A percentile compares a stretch with the other conserved stretches of the same genome.
Conservation (phyloP, 1,140 invertebrate species). For the Drosophila lini region DNA sequence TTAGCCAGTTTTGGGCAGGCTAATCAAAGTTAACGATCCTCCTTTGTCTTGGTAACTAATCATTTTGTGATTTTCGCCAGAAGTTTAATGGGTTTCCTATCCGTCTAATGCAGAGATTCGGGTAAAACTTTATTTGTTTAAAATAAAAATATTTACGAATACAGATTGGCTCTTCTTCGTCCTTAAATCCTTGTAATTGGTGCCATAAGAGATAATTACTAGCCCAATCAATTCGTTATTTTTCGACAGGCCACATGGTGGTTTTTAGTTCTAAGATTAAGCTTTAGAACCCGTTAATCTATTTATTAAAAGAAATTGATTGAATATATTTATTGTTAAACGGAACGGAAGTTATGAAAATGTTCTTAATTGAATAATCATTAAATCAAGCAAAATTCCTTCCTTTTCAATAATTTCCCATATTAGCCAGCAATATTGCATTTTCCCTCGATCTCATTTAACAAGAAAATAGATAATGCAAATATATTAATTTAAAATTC, state of each 20-base stretch:
- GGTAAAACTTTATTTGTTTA: background rate
- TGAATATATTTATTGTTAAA: too few species aligned
- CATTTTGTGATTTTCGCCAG: constrained; percentile 2
- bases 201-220: background rate
- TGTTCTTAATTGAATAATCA: background rate
- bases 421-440: background rate
- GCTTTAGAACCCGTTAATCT: too few species aligned
- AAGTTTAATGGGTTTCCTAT: background rate
- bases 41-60: background rate
- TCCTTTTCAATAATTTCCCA: background rate
- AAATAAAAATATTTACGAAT: background rate
- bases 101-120: background rate
- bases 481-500: constrained; percentile 9
- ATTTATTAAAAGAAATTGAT: too few species aligned
- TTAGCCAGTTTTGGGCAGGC: constrained; percentile 19
- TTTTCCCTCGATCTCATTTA: background rate
- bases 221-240: too few species aligned
- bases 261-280: too few species aligned
- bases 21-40: constrained; percentile 37
- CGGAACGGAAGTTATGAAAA: too few species aligned
- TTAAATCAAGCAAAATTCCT: background rate
- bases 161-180: background rate
- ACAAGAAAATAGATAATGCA: background rate
- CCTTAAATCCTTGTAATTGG: background rate
- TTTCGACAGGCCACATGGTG: too few species aligned